A percentile compares a stretch with the other conserved stretches of the same genome.
These are phyloP conservation scores for Xiphias gladius DNA, from an alignment of 2,113 vertebrate genomes.

Conservation along the genomic window DNA sequence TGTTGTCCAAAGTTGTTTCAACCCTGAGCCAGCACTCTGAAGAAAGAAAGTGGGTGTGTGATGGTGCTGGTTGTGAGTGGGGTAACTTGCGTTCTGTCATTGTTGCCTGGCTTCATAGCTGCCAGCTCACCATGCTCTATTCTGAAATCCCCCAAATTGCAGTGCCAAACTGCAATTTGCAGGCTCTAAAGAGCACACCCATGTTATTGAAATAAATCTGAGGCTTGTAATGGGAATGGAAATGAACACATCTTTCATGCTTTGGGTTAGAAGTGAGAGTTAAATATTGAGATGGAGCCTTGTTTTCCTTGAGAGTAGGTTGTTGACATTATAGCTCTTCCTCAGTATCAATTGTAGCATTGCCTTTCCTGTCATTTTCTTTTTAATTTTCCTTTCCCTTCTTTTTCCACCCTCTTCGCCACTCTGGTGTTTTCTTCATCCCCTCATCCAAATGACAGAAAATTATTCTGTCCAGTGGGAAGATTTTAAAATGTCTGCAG, in stretches of 20 bases:
- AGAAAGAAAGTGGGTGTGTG: conserved; percentile 50
- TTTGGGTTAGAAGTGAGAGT: conserved; percentile 71
- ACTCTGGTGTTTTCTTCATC: conserved; percentile 7
- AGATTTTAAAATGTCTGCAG: conserved; percentile 54
- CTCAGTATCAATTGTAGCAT: conserved; percentile 39
- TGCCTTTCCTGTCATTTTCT: conserved; percentile 33
- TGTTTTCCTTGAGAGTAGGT: conserved; percentile 64
- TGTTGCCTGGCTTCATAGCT: conserved; percentile 83
- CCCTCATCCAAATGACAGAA: conserved; percentile 40
- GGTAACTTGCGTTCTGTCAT: conserved; percentile 70
- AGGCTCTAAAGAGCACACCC: conserved; percentile 68
- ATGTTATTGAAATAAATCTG: conserved; percentile 84
- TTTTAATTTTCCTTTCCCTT: background rate
- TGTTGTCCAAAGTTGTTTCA: conserved; percentile 70
- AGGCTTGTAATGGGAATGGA: conserved; percentile 82
- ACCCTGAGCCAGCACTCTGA: conserved; percentile 61
- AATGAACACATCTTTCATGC: conserved; percentile 81
- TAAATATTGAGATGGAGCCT: conserved; percentile 66
- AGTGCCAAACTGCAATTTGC: conserved; percentile 80
- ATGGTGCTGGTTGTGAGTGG: conserved; percentile 43
- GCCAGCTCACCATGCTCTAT: conserved; percentile 61
- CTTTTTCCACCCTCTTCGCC: background rate
- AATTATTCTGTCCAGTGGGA: conserved; percentile 48
- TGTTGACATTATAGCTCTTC: conserved; percentile 71
- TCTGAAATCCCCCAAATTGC: conserved; percentile 77